These are phyloP conservation scores for Saimiri boliviensis DNA, from an alignment of 2,113 vertebrate genomes.

Conservation along the genomic window DNA sequence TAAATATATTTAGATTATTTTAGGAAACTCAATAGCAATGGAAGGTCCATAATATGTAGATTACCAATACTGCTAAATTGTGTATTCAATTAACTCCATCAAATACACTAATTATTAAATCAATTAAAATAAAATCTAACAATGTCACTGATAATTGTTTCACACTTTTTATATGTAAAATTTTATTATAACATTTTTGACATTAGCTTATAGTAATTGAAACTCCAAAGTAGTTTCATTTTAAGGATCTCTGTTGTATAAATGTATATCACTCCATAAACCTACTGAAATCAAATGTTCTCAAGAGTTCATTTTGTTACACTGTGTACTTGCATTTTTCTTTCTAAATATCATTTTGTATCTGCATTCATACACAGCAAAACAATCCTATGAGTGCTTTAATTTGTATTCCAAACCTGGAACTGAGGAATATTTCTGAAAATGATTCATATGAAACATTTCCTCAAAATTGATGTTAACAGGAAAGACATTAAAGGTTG, in stretches of 20 bases:
- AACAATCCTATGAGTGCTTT: not conserved
- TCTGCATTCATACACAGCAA: not conserved
- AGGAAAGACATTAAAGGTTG: conserved; percentile 6
- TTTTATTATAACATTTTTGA: not conserved
- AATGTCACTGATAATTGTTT: not conserved
- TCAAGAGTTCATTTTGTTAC: conserved; percentile 15
- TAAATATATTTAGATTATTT: conserved; percentile 32
- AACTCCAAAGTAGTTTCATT: not conserved
- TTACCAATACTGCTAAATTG: not conserved
- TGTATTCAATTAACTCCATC: not conserved
- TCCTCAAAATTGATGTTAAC: not conserved
- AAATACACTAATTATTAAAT: not conserved
- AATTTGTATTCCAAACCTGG: conserved; percentile 5
- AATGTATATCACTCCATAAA: not conserved
- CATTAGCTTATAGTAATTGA: not conserved
- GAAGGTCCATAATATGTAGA: not conserved
- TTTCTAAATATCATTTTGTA: not conserved
- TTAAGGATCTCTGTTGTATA: not conserved
- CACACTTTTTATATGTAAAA: not conserved
- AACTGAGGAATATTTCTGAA: conserved; percentile 34
- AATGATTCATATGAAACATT: conserved; percentile 38
- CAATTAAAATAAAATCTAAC: conserved; percentile 26
- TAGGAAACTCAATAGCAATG: conserved; percentile 21
- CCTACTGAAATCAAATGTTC: not conserved
- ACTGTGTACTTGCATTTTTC: not conserved